Evolutionary conservation across 2,113 vertebrate genomes (phyloP), one percentile per base, ranked within the genome.

Genomic region (Coryphaenoides rupestris): DNA sequence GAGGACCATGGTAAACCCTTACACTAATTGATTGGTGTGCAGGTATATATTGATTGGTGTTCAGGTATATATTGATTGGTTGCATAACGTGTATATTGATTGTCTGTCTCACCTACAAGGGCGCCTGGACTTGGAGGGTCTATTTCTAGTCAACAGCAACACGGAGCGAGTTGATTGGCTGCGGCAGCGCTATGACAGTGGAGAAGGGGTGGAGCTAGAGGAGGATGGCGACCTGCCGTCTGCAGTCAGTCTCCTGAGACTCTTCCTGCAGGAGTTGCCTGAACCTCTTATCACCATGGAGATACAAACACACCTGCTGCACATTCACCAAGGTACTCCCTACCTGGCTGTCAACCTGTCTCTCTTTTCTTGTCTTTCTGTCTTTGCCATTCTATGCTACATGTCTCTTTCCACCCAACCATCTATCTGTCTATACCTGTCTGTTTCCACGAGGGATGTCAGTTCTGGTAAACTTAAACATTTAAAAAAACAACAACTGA

Each of bases 101-200:
- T 61, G 40, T 61, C 10, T 61, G 33, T 53, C 4, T 19, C 19
- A 2, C 28, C 78, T 59, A 3, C 22, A 80, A 96, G 95, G 94
- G 78, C 93, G 93, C 79, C 91, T 98, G 92, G 94, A 96, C 87
- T 90, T 97, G 84, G 93, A 96, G 90, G 95, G 96, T 77, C 93
- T 97, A 91, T 98, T 98, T 88, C 91, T 97, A 87, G 96, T 98
- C 78, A 98, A 98, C 71, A 96, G 96, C 72, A 98, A 97, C 62
- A 96, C 96, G 72, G 95, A 98, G 90, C 95, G 93, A 19, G 96
- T 98, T 86, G 96, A 96, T 85, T 98, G 95, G 96, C 93, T 98
- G 81, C 93, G 96, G 72, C 95, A 95, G 67, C 92, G 94, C 73
- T 98, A 96, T 0, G 96, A 98, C 86, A 95, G 90, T 0, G 95